These are phyloP conservation scores for Laticauda colubrina DNA, from an alignment of 2,113 vertebrate genomes.

Conservation along the genomic window DNA sequence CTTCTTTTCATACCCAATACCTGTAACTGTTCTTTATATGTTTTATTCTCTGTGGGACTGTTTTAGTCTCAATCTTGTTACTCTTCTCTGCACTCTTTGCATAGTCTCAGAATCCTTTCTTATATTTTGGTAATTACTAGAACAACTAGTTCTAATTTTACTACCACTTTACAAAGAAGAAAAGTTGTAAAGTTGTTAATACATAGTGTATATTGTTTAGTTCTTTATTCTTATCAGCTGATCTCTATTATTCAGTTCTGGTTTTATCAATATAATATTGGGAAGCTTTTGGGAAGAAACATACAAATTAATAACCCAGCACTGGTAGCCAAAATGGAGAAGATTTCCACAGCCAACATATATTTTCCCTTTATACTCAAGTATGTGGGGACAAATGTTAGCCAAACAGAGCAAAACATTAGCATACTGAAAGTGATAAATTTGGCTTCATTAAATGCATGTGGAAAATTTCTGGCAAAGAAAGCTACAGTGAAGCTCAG, in stretches of 20 bases:
- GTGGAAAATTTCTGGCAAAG: neutral
- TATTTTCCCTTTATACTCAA: neutral
- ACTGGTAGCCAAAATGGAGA: neutral
- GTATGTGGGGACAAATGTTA: neutral
- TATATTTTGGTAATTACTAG: neutral
- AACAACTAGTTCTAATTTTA: neutral
- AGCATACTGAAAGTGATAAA: conserved; percentile 7
- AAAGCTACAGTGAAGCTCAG: neutral
- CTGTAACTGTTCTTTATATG: neutral
- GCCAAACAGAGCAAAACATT: neutral
- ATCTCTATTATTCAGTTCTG: neutral
- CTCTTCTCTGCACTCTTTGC: too few relatives aligned
- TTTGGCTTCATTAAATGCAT: neutral
- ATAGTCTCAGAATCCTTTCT: too few relatives aligned
- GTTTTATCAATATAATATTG: neutral
- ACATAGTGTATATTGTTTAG: neutral
- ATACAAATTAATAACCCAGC: neutral
- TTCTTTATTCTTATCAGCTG: neutral
- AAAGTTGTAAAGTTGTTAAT: neutral
- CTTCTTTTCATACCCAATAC: too few relatives aligned
- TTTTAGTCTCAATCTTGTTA: too few relatives aligned
- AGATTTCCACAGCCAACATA: neutral
- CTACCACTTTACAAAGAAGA: neutral
- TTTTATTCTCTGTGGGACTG: too few relatives aligned
- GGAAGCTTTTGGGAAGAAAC: neutral